Base-by-base conservation (phyloP, 2,888 invertebrate species). In the Halictus quadricinctus region DNA sequence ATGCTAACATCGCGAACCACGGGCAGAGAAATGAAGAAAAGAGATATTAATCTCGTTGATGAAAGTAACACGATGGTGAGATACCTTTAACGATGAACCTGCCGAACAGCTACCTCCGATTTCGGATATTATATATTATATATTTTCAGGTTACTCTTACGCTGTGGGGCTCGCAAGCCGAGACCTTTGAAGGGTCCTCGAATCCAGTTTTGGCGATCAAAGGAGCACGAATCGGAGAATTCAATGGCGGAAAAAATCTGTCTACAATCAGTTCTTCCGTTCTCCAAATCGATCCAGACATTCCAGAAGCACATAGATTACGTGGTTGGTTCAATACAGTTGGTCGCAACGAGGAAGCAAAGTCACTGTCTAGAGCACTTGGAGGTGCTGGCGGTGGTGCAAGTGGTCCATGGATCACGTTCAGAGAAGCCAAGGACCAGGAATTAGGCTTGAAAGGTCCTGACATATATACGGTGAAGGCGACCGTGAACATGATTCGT, bases 281-380 rank as follows among this genome's bases (percentile, higher is more conserved):
- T 89, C 79, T 98, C 82, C 96, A 98, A 88, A 93, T 97, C 10
- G 98, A 99, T 95, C 99, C 99, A 0, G 99, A 99, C 93, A 95
- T 98, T 48, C 96, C 97, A 0, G 98, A 98, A 92, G 97, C 98
- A 2, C 97, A 98, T 93, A 95, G 94, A 88, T 95, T 99, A 72
- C 96, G 98, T 80, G 98, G 98, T 50, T 99, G 99, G 99, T 99
- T 96, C 94, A 98, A 98, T 93, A 96, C 96, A 89, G 97, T 96
- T 48, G 98, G 98, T 8, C 95, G 95, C 8, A 95, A 95, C 54
- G 95, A 96, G 91, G 96, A 97, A 21, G 93, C 95, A 18, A 96
- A 95, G 83, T 96, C 97, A 89, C 95, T 98, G n/a, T 93, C 93
- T 1, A 91, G 74, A 84, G 69, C 79, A 50, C 94, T 95, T 82